Evolutionary conservation across 2,888 invertebrate genomes (phyloP).

Genomic region (Caenorhabditis sp.): DNA sequence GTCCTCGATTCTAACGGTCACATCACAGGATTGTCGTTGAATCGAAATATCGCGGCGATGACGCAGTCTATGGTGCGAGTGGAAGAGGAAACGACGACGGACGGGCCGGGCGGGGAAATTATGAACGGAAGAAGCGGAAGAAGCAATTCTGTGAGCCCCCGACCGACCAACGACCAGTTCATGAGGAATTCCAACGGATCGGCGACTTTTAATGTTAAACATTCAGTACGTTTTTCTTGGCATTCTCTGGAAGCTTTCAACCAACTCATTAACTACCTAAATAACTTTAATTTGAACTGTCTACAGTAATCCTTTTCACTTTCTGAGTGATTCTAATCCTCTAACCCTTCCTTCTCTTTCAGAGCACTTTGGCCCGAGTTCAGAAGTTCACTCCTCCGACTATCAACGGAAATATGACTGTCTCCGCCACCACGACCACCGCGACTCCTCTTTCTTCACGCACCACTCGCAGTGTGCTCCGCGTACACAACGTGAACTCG

Average conservation of each 20-base stretch:
- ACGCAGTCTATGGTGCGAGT: constrained; percentile 53
- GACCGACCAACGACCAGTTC: constrained; percentile 48
- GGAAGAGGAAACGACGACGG: constrained; percentile 46
- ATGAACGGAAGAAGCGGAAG: constrained; percentile 19
- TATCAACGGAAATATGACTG: constrained; percentile 13
- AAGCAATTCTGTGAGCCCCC: constrained; percentile 51
- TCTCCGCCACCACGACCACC: background rate
- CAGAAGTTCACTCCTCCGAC: constrained; percentile 15
- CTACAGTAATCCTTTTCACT: background rate
- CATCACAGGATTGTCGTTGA: constrained; percentile 39
- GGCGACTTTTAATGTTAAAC: constrained; percentile 54
- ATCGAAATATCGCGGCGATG: constrained; percentile 50
- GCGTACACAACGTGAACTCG: constrained; percentile 50
- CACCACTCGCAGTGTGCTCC: constrained; percentile 45
- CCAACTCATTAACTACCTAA: no score
- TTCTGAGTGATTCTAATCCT: background rate
- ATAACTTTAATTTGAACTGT: no score
- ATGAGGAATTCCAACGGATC: constrained; percentile 32
- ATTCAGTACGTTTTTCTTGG: constrained; percentile 34
- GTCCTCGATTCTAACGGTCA: background rate
- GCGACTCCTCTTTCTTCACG: constrained; percentile 38
- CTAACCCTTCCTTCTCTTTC: constrained; percentile 2
- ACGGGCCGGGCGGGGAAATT: constrained; percentile 9
- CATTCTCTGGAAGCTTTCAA: background rate
- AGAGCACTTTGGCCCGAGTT: constrained; percentile 41